Evolutionary conservation across 2,888 invertebrate genomes (phyloP), one percentile per base, ranked within the genome.

Genomic region (Phalera bucephala): DNA sequence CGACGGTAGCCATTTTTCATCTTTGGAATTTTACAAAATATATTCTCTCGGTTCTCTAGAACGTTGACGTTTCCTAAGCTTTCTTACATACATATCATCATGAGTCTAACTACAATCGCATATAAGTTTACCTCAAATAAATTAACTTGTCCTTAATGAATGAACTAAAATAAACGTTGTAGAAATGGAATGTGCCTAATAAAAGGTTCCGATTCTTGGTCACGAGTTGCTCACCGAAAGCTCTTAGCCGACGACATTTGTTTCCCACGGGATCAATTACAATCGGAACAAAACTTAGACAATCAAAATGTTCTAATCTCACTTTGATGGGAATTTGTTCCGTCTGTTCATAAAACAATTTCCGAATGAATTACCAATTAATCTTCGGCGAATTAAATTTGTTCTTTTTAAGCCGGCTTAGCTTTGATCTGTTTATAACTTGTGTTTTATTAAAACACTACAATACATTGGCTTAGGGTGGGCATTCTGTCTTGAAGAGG

Each of bases 191-290:
- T 22, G 9, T 22, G 1, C 10, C 22, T 22, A 22, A 22, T 22
- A 5, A 22, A 10, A 10, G 10, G 5, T 6, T 6, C 0, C 10
- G 10, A 10, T 22, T 39, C 48, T 39, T 10, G 23, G 23, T 30
- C 43, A 17, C 23, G 35, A 35, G 33, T 39, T 36, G 13, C 34
- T 22, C 12, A 27, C 36, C 27, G 33, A 47, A 31, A 33, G 34
- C 37, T 40, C 38, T 26, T 31, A 31, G 30, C n/a, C 27, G 9
- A 13, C 22, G 32, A 28, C 27, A 42, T 43, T 54, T 41, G 39
- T 46, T 37, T 33, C 42, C 31, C 35, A 4, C 11, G 12, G 36
- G 40, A 46, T 32, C 43, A 40, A 46, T 43, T 40, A 35, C 22
- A 13, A 35, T 39, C 14, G 28, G 7, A 43, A 54, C 22, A 35